These are phyloP conservation scores for Yponomeuta cagnagella DNA, from an alignment of 2,888 invertebrate genomes.

Conservation along the genomic window DNA sequence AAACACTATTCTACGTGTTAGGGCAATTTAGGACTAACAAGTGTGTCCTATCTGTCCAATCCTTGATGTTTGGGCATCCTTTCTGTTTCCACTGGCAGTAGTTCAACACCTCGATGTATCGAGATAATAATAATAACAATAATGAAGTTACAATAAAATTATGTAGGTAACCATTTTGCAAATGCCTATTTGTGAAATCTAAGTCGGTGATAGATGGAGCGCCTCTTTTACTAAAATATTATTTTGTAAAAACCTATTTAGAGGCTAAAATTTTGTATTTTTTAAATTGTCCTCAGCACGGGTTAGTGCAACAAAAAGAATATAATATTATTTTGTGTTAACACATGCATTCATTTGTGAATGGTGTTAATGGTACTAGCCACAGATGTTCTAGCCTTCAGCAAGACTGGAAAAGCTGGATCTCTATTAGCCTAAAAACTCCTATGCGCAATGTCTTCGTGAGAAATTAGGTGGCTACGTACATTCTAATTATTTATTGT, in stretches of 20 bases:
- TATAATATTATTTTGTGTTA: neutral
- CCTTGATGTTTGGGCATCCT: neutral
- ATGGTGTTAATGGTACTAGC: neutral
- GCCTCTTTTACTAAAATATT: neutral
- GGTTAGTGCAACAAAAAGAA: too few species aligned
- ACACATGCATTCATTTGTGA: neutral
- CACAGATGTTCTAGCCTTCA: neutral
- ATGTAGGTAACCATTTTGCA: too few species aligned
- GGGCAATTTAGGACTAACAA: too few species aligned
- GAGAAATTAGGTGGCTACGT: too few species aligned
- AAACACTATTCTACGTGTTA: neutral
- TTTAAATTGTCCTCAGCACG: too few species aligned
- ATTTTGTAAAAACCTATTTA: too few species aligned
- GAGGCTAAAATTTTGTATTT: too few species aligned
- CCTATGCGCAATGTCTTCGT: too few species aligned
- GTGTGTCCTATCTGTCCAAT: neutral
- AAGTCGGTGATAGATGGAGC: neutral
- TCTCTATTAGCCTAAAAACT: neutral
- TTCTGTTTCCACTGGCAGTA: neutral
- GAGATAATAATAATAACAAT: neutral
- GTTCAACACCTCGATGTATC: neutral
- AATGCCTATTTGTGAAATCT: too few species aligned
- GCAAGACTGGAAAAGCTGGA: neutral
- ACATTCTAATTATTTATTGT: too few species aligned
- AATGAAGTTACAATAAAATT: neutral